These are phyloP conservation scores for Craseonycteris thonglongyai DNA, from an alignment of 2,113 vertebrate genomes.

Conservation along the genomic window DNA sequence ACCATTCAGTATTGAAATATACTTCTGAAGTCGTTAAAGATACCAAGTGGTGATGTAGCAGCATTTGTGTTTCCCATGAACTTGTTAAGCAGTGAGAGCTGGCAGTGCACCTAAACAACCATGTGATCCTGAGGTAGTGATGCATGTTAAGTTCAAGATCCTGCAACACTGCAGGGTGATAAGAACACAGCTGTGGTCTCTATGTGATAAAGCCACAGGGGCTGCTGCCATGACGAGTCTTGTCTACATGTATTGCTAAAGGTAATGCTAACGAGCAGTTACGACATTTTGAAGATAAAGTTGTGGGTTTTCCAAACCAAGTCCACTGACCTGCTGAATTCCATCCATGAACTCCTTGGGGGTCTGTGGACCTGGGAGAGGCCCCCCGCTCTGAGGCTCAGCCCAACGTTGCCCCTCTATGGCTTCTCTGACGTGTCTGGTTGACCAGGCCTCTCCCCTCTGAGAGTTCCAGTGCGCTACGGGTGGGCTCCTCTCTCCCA, in stretches of 20 bases:
- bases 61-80: background rate
- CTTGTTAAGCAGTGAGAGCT: background rate
- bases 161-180: fast-evolving
- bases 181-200: background rate
- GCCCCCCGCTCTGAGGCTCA: fast-evolving
- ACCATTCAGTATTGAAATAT: background rate
- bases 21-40: background rate
- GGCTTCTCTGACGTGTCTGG: background rate
- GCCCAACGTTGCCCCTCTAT: background rate
- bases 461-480: fast-evolving
- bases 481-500: background rate
- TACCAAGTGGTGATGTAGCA: background rate
- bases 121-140: fast-evolving
- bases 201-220: fast-evolving
- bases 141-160: fast-evolving
- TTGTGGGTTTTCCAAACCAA: background rate
- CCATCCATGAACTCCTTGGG: background rate
- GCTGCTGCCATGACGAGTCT: fast-evolving
- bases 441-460: background rate
- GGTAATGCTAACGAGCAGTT: fast-evolving
- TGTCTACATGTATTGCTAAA: fast-evolving
- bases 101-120: background rate
- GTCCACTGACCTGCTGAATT: background rate
- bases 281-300: background rate
- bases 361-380: background rate